Conservation (phyloP, 2,113 vertebrate genomes). For the Antechinus stuartii region DNA sequence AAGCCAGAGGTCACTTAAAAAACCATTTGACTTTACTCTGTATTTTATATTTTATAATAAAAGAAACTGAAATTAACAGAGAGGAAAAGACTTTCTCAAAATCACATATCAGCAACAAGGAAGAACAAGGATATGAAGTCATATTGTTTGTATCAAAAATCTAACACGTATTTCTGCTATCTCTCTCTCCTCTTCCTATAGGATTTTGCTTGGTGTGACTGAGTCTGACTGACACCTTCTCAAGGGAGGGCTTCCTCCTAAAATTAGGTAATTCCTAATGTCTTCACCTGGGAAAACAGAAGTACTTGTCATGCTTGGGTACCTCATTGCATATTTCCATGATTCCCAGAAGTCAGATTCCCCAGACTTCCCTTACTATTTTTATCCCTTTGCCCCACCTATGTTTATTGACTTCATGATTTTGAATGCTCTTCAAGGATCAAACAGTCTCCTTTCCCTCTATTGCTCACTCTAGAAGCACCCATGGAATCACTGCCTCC, state of each 20-base stretch:
- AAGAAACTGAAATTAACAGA: neutral
- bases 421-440: conserved; percentile 6
- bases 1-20: neutral
- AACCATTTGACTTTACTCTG: neutral
- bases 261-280: neutral
- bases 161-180: neutral
- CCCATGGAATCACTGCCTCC: neutral
- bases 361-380: conserved; percentile 47
- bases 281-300: conserved; percentile 61
- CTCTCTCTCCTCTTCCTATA: neutral
- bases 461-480: conserved; percentile 52
- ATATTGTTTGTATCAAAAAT: neutral
- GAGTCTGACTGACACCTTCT: neutral
- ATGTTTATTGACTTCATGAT: neutral
- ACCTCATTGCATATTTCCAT: neutral
- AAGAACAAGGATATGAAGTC: neutral
- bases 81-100: neutral
- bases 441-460: conserved; percentile 66
- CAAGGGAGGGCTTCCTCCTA: neutral
- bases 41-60: neutral
- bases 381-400: conserved; percentile 53
- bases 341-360: neutral
- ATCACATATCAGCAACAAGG: neutral
- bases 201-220: neutral
- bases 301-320: neutral